Base-by-base conservation (phyloP, 2,888 invertebrate species). In the Hypomecis atomaria region DNA sequence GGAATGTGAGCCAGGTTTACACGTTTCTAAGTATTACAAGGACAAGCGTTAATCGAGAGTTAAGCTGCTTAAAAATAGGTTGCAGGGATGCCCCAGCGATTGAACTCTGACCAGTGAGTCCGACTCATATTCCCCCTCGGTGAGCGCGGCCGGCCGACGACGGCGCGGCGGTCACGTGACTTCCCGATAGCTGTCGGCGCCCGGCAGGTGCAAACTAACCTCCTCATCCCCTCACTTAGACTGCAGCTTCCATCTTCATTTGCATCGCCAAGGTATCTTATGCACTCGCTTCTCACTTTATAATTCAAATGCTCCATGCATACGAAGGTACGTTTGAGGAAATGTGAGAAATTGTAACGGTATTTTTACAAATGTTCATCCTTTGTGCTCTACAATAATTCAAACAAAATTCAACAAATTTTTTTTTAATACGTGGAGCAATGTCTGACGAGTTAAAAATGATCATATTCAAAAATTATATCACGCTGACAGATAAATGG, bases 271-370 rank as follows among this genome's bases (percentile, higher is more conserved):
- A 82, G 82, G 82, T 87, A 83, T 90, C 85, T 88, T 85, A 86
- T 90, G 91, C 92, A 89, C 86, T 89, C 88, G 78, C 82, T 83
- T 85, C 83, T 84, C 85, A 87, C 90, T 91, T 90, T 90, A 90
- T 90, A 90, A 92, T 92, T 92, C 87, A 92, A 90, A 92, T 91
- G 83, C 87, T 86, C 82, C 84, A 76, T 81, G 78, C 78, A 79
- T 83, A 81, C 77, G 78, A 81, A 76, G 78, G 79, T 82, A 82
- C 80, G 83, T 84, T 83, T 78, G 77, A 82, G 86, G 83, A 87
- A 89, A 89, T 90, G 92, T 92, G 91, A 87, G 91, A 92, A 90
- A 84, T 86, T 85, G 81, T 90, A 91, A 92, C 91, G 91, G 89
- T 83, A 83, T 85, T 87, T 85, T 82, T 23, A 23, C 45, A 56